phyloP scores from a whole-genome alignment of 1,140 invertebrate species.

The Latrodectus geometricus region DNA sequence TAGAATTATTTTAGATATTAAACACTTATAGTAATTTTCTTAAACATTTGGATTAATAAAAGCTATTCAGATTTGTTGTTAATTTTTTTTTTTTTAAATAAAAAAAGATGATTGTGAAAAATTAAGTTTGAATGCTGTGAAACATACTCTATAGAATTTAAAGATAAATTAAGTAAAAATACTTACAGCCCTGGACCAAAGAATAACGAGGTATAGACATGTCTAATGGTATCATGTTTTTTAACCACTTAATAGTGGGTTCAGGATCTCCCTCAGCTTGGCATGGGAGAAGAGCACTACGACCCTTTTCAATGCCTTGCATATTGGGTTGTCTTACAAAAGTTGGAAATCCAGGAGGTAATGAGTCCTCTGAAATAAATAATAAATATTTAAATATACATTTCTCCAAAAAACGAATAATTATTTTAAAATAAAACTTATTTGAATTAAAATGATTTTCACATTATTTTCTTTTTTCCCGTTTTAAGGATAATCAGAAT shows the following conservation, averaged over 20 bases:
- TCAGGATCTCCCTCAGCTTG: conserved; percentile 85
- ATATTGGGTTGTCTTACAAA: conserved; percentile 86
- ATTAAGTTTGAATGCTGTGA: too few relatives aligned
- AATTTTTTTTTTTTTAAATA: too few relatives aligned
- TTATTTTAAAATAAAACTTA: background rate
- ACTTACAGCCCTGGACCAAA: conserved; percentile 79
- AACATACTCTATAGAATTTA: too few relatives aligned
- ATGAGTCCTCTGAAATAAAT: conserved; percentile 41
- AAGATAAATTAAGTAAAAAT: background rate
- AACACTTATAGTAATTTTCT: too few relatives aligned
- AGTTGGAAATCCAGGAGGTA: conserved; percentile 90
- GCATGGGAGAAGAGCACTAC: conserved; percentile 88
- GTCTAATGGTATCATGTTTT: conserved; percentile 90
- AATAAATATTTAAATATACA: background rate
- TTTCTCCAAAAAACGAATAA: background rate
- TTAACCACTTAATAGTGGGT: conserved; percentile 91
- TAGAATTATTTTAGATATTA: too few relatives aligned
- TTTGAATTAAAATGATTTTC: too few relatives aligned
- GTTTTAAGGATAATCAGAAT: too few relatives aligned
- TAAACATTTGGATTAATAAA: too few relatives aligned
- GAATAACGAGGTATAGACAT: conserved; percentile 86
- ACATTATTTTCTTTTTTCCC: too few relatives aligned
- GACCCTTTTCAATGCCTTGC: conserved; percentile 94
- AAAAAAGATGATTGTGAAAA: too few relatives aligned
- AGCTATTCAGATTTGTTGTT: too few relatives aligned